phyloP scores from a whole-genome alignment of 23 tunicate genomes.

The Clavelina lepadiformis region DNA sequence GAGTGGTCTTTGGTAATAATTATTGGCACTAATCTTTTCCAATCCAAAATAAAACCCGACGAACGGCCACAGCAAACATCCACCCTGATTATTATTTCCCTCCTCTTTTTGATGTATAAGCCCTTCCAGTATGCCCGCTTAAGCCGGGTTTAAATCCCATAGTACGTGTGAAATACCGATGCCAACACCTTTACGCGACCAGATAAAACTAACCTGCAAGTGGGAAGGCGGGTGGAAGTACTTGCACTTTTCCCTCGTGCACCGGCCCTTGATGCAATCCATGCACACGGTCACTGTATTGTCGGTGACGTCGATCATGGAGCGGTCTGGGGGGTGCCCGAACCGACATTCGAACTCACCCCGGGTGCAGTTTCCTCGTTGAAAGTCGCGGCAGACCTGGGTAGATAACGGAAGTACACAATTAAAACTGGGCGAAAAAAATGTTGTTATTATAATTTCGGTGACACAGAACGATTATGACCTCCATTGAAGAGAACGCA shows the following conservation, averaged over 20 bases:
- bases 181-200: too few species aligned
- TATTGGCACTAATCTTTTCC: too few species aligned
- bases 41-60: too few species aligned
- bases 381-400: conserved; percentile 95
- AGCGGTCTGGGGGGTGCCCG: conserved; percentile 91
- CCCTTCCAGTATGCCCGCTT: too few species aligned
- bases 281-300: conserved; percentile 97
- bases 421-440: background rate
- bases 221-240: conserved; percentile 98
- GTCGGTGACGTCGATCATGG: conserved; percentile 84
- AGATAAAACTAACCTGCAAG: conserved; percentile 68
- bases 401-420: background rate
- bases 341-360: conserved; percentile 92
- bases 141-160: too few species aligned
- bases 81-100: too few species aligned
- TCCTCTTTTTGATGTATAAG: too few species aligned
- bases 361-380: conserved; percentile 91
- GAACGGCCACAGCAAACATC: too few species aligned
- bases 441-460: background rate
- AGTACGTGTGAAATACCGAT: too few species aligned
- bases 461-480: too few species aligned
- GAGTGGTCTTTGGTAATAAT: too few species aligned
- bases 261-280: conserved; percentile 97
- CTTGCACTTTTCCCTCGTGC: conserved; percentile 92
- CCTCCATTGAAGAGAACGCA: too few species aligned